phyloP scores from a whole-genome alignment of 2,113 vertebrate species.

The Sylvilagus bachmani region DNA sequence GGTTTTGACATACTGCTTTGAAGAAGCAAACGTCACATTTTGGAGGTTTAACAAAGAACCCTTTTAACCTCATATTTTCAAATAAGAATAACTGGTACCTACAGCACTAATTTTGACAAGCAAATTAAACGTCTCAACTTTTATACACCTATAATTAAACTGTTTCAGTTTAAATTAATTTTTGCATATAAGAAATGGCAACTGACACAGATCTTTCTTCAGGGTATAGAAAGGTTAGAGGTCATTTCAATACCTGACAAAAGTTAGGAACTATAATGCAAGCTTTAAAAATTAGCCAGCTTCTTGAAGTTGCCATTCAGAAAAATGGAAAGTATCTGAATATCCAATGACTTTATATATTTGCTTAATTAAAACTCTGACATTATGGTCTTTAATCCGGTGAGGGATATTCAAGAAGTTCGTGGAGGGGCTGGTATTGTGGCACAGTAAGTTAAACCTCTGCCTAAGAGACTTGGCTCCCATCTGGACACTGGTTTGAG shows the following conservation, averaged over 20 bases:
- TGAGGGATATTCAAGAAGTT: too few relatives aligned
- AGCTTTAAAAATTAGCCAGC: background rate
- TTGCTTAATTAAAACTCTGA: background rate
- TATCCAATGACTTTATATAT: background rate
- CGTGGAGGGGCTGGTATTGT: too few relatives aligned
- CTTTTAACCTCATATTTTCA: constrained; percentile 32
- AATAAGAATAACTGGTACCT: background rate
- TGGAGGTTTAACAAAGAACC: background rate
- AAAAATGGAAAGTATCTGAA: background rate
- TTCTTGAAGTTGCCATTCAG: background rate
- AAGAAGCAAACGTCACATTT: constrained; percentile 69
- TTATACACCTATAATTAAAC: constrained; percentile 71
- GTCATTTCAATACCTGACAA: constrained; percentile 30
- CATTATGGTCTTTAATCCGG: background rate
- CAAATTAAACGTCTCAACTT: constrained; percentile 67
- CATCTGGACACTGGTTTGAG: too few relatives aligned
- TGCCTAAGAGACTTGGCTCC: too few relatives aligned
- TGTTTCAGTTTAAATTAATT: constrained; percentile 75
- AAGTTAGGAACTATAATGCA: background rate
- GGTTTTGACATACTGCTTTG: constrained; percentile 72
- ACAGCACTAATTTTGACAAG: constrained; percentile 47
- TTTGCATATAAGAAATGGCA: constrained; percentile 70
- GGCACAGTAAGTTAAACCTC: too few relatives aligned
- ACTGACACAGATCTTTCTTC: background rate
- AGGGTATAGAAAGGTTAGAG: background rate